Evolutionary conservation across 2,888 invertebrate species (phyloP), one percentile per base, ranked within the genome.

Genomic region (Erebia ligea): DNA sequence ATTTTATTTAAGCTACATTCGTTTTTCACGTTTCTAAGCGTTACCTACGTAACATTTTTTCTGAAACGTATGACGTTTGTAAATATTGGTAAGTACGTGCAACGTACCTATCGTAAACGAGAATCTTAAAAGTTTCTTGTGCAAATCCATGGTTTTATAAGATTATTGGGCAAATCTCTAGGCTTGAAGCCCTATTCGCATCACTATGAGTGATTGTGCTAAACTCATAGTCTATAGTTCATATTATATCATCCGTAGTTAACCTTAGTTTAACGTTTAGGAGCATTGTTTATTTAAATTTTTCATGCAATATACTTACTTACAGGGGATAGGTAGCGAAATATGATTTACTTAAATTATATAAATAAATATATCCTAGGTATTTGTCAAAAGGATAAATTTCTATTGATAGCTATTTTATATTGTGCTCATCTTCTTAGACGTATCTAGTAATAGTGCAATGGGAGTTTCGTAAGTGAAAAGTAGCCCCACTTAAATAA

Each of bases 171-270:
- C 69, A 71, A 71, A 75, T 61, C 74, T 75, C 71, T 70, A 74
- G 75, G 84, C 84, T 82, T 80, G 80, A 76, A 80, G 80, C 85
- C 86, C 88, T 81, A 78, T 84, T 88, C 84, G 85, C 85, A 80
- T 90, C 86, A 91, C 93, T 92, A 92, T 92, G 93, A 91, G 93
- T 90, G 88, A 93, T 90, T 93, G 93, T 93, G 93, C 93, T 93
- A 89, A 92, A 90, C 93, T 92, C 93, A 92, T 92, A 91, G 93
- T 91, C 79, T 78, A 80, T 92, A 92, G 90, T 80, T 88, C 86
- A 87, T 75, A 54, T n/a, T 45, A 52, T 73, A 72, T 83, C 90
- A 90, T 90, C 78, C 73, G 79, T 91, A 89, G 88, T 77, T 79
- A 87, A 87, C 81, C 78, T 86, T 89, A 89, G 86, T 81, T 74